Base-by-base conservation (phyloP, 2,888 invertebrate genomes). In the Steinernema carpocapsae region DNA sequence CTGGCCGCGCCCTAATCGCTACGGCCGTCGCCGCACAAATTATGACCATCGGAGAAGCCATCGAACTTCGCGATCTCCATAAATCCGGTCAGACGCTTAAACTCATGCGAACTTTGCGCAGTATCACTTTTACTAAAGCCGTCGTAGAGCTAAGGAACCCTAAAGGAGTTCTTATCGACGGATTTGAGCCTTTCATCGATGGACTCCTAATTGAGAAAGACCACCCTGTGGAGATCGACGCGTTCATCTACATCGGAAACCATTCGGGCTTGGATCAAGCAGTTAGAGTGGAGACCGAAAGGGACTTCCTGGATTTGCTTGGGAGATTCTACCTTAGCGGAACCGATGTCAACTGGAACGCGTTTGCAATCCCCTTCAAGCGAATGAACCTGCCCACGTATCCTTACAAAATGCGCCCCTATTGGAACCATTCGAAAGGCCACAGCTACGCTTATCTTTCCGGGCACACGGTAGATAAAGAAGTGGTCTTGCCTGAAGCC, bases 51-150 rank as follows among this genome's bases (percentile, higher is more conserved):
- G 64, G 32, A 1, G 64, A 64, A 26, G 64, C 64, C 17, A 64
- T 64, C 32, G 64, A 64, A 64, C 64, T 64, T 6, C 64, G 64
- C 29, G 64, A 64, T 64, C 64, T 64, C 32, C 64, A 64, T 32
- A 29, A 37, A 29, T 32, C 32, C 7, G 64, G 64, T 14, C 29
- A 64, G 19, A 64, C 26, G 64, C 64, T 64, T 17, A 29, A 17
- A 32, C 29, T 64, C 29, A 64, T 64, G 64, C 29, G 64, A 1
- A n/a, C n/a, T 64, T 29, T 64, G 32, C 64, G 64, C 32, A 29
- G 32, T 17, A 37, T 64, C 32, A 64, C 29, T 19, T 64, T 64
- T 19, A 37, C 64, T 17, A 29, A 29, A 29, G 64, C 64, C 7
- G 29, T 64, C 29, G 64, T 64, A 1, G 64, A 64, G 64, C 32